These are phyloP conservation scores for Peromyscus attwateri DNA, from an alignment of 2,797 vertebrate genomes.

Conservation along the genomic window DNA sequence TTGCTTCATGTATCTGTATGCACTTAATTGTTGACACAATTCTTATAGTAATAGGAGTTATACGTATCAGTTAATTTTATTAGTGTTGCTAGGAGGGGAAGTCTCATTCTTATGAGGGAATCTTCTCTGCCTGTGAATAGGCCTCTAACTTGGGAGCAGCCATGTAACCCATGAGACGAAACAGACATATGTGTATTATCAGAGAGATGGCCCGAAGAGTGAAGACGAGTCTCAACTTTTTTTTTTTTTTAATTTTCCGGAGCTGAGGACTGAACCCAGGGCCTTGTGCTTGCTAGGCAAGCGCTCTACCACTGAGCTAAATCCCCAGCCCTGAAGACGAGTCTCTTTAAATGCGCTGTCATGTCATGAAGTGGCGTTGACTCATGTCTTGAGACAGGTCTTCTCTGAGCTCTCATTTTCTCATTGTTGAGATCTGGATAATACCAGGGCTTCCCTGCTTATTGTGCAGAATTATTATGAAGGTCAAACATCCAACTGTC, in stretches of 20 bases:
- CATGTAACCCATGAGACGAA: background rate
- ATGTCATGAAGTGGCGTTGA: background rate
- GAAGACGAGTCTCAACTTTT: background rate
- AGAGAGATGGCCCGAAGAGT: background rate
- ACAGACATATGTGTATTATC: background rate
- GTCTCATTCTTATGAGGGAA: background rate
- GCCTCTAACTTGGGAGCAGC: background rate
- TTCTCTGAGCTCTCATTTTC: background rate
- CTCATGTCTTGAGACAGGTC: background rate
- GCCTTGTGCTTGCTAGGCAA: too few species aligned
- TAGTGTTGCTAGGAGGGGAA: background rate
- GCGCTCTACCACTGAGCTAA: too few species aligned
- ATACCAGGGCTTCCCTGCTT: background rate
- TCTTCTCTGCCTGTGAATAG: background rate
- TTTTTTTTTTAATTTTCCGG: too few species aligned
- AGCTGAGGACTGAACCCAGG: too few species aligned
- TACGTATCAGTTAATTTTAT: background rate
- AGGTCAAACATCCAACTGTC: background rate
- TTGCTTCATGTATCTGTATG: background rate
- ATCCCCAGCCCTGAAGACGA: too few species aligned
- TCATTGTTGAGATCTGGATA: constrained; percentile 25
- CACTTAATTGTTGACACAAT: background rate
- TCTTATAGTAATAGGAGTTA: background rate
- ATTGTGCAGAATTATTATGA: background rate
- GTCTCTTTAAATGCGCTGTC: background rate